phyloP scores from a whole-genome alignment of 2,113 vertebrate species.

The Heterotis niloticus region DNA sequence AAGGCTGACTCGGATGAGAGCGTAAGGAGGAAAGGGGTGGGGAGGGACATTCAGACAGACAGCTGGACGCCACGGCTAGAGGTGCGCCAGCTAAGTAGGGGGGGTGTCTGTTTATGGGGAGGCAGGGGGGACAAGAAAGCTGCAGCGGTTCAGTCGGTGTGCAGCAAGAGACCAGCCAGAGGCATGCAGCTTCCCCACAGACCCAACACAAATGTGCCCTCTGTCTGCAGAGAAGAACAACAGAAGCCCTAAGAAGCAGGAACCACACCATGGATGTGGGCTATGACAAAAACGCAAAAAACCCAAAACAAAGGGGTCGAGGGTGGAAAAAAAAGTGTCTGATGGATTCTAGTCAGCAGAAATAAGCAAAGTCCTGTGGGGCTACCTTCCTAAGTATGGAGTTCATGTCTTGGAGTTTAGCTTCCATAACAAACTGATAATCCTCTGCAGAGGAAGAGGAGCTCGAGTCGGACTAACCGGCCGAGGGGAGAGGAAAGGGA shows the following conservation, averaged over 20 bases:
- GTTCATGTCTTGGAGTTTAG: slow-evolving; percentile 97
- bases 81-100: slow-evolving; percentile 72
- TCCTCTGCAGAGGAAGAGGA: slow-evolving; percentile 92
- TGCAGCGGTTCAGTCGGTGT: slow-evolving; percentile 77
- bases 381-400: slow-evolving; percentile 98
- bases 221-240: not conserved
- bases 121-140: slow-evolving; percentile 51
- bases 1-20: slow-evolving; percentile 36
- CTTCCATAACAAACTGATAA: slow-evolving; percentile 98
- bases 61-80: slow-evolving; percentile 34
- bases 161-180: slow-evolving; percentile 76
- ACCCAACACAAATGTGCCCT: slow-evolving; percentile 69
- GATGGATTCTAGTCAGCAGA: slow-evolving; percentile 59
- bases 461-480: slow-evolving; percentile 88
- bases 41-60: slow-evolving; percentile 70
- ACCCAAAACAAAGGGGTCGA: slow-evolving; percentile 53
- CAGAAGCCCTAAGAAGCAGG: slow-evolving; percentile 5
- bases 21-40: slow-evolving; percentile 21
- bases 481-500: slow-evolving; percentile 89
- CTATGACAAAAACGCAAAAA: slow-evolving; percentile 64
- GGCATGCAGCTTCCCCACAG: slow-evolving; percentile 77
- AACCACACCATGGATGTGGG: slow-evolving; percentile 65
- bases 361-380: slow-evolving; percentile 82
- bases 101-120: slow-evolving; percentile 72
- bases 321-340: not conserved